Conservation (phyloP, 2,797 vertebrate species). For the Epinephelus awoara region DNA sequence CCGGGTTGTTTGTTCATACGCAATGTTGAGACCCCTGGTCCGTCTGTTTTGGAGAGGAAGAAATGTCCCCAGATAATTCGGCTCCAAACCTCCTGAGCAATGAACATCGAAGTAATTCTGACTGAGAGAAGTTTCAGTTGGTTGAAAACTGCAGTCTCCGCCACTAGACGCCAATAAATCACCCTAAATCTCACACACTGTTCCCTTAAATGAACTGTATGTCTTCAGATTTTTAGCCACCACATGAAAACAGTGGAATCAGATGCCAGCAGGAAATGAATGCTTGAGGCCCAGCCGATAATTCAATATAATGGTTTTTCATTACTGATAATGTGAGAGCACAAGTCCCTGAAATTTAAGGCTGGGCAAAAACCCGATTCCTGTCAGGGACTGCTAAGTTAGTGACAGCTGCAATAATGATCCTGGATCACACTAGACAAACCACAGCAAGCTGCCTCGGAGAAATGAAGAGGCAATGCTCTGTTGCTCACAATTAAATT, state of each 20-base stretch:
- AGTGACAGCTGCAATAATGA: constrained; percentile 65
- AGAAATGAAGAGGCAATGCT: constrained; percentile 54
- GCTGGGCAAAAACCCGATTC: constrained; percentile 27
- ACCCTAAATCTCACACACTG: too few species aligned
- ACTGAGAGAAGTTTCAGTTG: too few species aligned
- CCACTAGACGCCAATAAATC: too few species aligned
- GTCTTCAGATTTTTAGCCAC: constrained; percentile 7
- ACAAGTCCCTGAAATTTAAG: constrained; percentile 56
- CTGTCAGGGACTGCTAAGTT: constrained; percentile 45
- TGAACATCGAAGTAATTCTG: too few species aligned
- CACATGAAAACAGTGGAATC: constrained; percentile 26
- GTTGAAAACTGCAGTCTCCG: too few species aligned
- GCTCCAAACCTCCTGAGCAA: too few species aligned
- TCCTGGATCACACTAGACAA: constrained; percentile 42
- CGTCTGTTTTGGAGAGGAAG: too few species aligned
- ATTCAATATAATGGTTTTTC: constrained; percentile 44
- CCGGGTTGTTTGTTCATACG: too few species aligned
- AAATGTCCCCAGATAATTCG: too few species aligned
- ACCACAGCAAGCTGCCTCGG: constrained; percentile 37
- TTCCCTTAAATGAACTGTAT: neutral
- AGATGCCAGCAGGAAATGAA: constrained; percentile 36
- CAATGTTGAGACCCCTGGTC: too few species aligned
- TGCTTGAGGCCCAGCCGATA: constrained; percentile 3
- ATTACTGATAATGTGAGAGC: constrained; percentile 46
- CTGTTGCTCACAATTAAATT: constrained; percentile 67